A percentile compares a stretch with the other conserved stretches of the same genome.
phyloP scores from a whole-genome alignment of 2,797 vertebrate species.

The Hypotaenidia okinawae region DNA sequence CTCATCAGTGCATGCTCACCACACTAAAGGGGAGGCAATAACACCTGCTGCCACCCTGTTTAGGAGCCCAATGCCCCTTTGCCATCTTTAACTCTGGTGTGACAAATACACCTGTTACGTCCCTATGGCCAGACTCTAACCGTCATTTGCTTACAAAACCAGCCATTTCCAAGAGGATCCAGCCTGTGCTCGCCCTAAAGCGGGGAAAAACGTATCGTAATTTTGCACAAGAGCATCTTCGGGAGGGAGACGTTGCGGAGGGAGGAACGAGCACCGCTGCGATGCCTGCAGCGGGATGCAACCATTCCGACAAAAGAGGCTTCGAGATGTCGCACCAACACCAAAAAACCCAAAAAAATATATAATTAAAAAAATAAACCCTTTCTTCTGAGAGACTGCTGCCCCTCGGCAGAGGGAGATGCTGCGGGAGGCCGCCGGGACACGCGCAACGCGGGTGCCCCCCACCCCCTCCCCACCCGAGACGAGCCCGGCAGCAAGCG shows the following conservation, averaged over 20 bases:
- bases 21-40: neutral
- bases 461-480: neutral
- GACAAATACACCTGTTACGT: neutral
- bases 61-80: neutral
- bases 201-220: neutral
- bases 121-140: neutral
- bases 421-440: neutral
- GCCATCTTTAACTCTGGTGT: neutral
- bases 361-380: too few species aligned
- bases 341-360: neutral
- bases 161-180: neutral
- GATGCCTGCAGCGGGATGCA: neutral
- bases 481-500: neutral
- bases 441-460: neutral
- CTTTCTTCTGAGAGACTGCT: neutral
- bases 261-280: neutral
- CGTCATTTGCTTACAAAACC: neutral
- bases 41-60: neutral
- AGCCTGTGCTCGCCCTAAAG: neutral
- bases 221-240: neutral
- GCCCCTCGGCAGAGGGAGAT: neutral
- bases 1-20: neutral
- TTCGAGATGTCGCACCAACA: constrained; percentile 43
- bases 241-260: neutral
- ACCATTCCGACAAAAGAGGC: constrained; percentile 45